phyloP scores from a whole-genome alignment of 2,888 invertebrate genomes.

The Acronicta psi region DNA sequence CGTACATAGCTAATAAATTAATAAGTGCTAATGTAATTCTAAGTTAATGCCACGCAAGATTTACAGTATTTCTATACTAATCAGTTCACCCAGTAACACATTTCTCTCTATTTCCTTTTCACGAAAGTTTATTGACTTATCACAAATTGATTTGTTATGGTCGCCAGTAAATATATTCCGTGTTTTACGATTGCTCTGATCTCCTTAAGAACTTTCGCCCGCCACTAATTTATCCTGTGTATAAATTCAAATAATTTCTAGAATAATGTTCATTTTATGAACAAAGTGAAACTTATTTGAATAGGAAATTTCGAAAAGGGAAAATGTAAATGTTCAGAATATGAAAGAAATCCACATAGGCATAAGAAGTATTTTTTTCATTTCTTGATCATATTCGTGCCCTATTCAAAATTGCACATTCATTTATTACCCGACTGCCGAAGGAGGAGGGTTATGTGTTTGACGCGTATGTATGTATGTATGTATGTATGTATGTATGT shows the following conservation, averaged over 20 bases:
- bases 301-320: too few relatives aligned
- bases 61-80: conserved; percentile 26
- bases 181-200: conserved; percentile 24
- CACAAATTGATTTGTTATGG: conserved; percentile 22
- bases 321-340: too few relatives aligned
- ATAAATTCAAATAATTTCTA: conserved; percentile 19
- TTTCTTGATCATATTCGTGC: too few relatives aligned
- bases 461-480: too few relatives aligned
- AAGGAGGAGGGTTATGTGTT: too few relatives aligned
- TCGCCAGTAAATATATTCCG: conserved; percentile 10
- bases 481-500: too few relatives aligned
- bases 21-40: conserved; percentile 52
- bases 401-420: too few relatives aligned
- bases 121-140: conserved; percentile 14
- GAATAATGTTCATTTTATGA: conserved; percentile 26
- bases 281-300: conserved; percentile 9
- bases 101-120: conserved; percentile 21
- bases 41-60: conserved; percentile 38
- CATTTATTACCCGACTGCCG: too few relatives aligned
- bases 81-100: conserved; percentile 1
- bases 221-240: conserved; percentile 11
- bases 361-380: too few relatives aligned
- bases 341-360: too few relatives aligned
- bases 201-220: conserved; percentile 16
- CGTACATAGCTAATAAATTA: conserved; percentile 44